Evolutionary conservation across 2,888 invertebrate species (phyloP).

Genomic region (Pammene fasciana): DNA sequence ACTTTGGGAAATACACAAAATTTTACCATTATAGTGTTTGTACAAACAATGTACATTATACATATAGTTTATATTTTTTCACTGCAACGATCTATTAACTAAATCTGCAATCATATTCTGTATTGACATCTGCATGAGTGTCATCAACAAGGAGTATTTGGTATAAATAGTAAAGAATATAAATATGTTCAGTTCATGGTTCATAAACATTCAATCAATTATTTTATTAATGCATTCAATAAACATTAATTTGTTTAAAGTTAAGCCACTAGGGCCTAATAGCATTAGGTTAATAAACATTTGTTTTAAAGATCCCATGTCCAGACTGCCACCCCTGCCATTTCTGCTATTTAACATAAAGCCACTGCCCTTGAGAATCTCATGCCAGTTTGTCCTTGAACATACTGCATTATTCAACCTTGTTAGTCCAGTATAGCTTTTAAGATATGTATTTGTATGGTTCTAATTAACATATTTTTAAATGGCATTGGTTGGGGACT

Average conservation of each 20-base stretch:
- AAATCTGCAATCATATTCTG: too few relatives aligned
- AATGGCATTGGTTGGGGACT: background rate
- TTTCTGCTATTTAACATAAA: conserved; percentile 16
- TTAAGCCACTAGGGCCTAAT: too few relatives aligned
- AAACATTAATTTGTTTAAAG: too few relatives aligned
- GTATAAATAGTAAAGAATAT: too few relatives aligned
- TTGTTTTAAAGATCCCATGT: conserved; percentile 19
- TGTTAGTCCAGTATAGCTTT: conserved; percentile 7
- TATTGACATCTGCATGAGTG: too few relatives aligned
- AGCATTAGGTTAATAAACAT: conserved; percentile 2
- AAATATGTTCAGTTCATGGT: background rate
- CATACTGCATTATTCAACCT: conserved; percentile 18
- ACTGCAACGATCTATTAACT: too few relatives aligned
- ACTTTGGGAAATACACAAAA: too few relatives aligned
- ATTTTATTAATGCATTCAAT: too few relatives aligned
- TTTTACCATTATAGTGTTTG: too few relatives aligned
- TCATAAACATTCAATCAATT: background rate
- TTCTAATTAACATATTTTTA: conserved; percentile 12
- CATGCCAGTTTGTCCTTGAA: conserved; percentile 21
- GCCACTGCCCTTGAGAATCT: conserved; percentile 22
- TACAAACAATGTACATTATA: too few relatives aligned
- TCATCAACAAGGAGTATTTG: too few relatives aligned
- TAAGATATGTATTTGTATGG: background rate
- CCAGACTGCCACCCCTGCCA: conserved; percentile 22
- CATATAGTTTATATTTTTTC: too few relatives aligned